Base-by-base conservation (phyloP, 2,888 invertebrate species). In the Ectemnius cavifrons region DNA sequence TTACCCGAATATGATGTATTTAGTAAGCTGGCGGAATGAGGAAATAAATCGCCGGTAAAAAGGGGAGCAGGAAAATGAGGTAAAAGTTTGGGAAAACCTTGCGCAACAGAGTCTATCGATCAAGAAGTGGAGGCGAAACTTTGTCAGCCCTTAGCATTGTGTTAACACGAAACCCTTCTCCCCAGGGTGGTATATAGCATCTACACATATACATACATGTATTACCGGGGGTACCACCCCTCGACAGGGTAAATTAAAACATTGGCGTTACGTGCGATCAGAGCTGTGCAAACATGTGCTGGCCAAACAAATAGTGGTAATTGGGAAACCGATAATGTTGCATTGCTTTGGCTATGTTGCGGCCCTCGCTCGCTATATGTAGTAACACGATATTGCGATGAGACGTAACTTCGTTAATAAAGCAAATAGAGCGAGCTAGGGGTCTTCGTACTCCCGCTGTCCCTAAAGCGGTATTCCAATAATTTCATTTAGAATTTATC, bases 301-400 rank as follows among this genome's bases (percentile, higher is more conserved):
- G 18, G 16, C 56, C 56, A 66, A 63, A 71, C 47, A 73, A 63
- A 57, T 63, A 63, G n/a, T 23, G 4, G 23, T 71, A 71, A 77
- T 68, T 75, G 63, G 28, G 46, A 63, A 68, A 57, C 71, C 62
- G 28, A 61, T 67, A 69, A 23, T 27, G 16, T 5, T 27, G 16
- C 46, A 45, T 46, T 8, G 47, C 16, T 46, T 46, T 47, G 23
- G 28, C 63, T 23, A 13, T 46, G 27, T 13, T 13, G 56, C 28
- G 45, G 63, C 27, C 11, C 28, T 14, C 60, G 47, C 66, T 64
- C 23, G n/a, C 3, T 14, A 20, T 23, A 37, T 37, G 37, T 37
- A 23, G 59, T 63, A 69, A 73, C 57, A 14, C 20, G 60, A 73
- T 73, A 69, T 67, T 69, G 18, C 63, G 16, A 37, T 14, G 5